These are phyloP conservation scores for Steromphala cineraria DNA, from an alignment of 2,888 invertebrate genomes.

Conservation along the genomic window DNA sequence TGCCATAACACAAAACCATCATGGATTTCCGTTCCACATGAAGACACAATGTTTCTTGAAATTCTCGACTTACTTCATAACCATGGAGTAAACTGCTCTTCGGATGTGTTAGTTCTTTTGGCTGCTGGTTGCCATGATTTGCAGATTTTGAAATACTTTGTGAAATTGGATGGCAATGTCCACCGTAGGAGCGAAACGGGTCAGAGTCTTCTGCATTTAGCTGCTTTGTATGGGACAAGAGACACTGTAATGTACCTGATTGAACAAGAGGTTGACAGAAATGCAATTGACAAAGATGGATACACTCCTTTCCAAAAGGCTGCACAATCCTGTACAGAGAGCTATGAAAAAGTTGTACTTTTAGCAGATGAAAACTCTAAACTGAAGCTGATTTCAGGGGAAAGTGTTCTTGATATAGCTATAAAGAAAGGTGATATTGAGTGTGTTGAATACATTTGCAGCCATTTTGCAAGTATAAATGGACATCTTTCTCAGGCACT, in stretches of 20 bases:
- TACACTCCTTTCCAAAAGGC: no score
- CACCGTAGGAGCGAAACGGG: not conserved
- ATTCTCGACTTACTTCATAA: not conserved
- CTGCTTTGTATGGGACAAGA: not conserved
- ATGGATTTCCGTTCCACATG: not conserved
- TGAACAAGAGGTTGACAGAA: not conserved
- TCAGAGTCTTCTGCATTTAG: not conserved
- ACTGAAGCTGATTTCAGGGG: no score
- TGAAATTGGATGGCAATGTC: not conserved
- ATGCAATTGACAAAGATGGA: not conserved
- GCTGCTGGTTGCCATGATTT: not conserved
- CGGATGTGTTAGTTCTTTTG: not conserved
- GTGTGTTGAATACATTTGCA: no score
- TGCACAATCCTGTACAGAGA: no score
- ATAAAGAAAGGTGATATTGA: no score
- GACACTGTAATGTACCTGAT: not conserved
- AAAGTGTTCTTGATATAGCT: no score
- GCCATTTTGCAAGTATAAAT: no score
- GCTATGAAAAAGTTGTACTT: no score
- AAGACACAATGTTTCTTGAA: not conserved
- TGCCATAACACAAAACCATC: not conserved
- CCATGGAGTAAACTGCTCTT: not conserved
- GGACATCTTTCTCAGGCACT: no score
- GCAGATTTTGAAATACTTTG: not conserved
- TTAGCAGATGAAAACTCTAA: no score